Evolutionary conservation across 2,888 invertebrate genomes (phyloP).

Genomic region (Synanthedon myopaeformis): DNA sequence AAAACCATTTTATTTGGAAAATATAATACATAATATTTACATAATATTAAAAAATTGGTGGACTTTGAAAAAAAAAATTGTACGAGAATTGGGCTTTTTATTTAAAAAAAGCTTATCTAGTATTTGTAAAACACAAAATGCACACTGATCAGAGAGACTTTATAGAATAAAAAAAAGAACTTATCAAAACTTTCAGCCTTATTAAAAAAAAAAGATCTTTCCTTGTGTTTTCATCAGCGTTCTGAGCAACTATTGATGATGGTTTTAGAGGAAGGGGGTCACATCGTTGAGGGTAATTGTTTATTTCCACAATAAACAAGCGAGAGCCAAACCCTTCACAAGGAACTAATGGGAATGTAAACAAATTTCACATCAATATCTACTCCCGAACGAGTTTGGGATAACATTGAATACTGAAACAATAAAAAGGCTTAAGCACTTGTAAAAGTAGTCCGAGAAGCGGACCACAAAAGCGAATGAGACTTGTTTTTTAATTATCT

Average conservation of each 20-base stretch:
- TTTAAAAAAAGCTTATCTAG: too few relatives aligned
- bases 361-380: slow-evolving; percentile 31
- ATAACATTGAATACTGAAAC: slow-evolving; percentile 28
- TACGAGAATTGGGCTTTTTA: slow-evolving; percentile 49
- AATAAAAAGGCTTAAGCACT: slow-evolving; percentile 32
- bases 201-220: slow-evolving; percentile 67
- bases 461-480: slow-evolving; percentile 7
- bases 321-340: slow-evolving; percentile 57
- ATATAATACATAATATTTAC: too few relatives aligned
- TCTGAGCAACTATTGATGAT: slow-evolving; percentile 22
- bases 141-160: too few relatives aligned
- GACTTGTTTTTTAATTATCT: slow-evolving; percentile 51
- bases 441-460: slow-evolving; percentile 25
- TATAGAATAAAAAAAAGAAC: too few relatives aligned
- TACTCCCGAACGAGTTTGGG: slow-evolving; percentile 29
- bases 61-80: slow-evolving; percentile 57
- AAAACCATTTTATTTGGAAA: too few relatives aligned
- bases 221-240: slow-evolving; percentile 52
- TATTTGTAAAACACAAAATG: too few relatives aligned
- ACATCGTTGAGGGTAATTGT: slow-evolving; percentile 42
- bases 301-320: slow-evolving; percentile 50
- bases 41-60: slow-evolving; percentile 61
- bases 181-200: slow-evolving; percentile 46
- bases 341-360: slow-evolving; percentile 64
- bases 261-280: slow-evolving; percentile 40